Base-by-base conservation (phyloP, 2,113 vertebrate genomes). In the Clarias gariepinus region DNA sequence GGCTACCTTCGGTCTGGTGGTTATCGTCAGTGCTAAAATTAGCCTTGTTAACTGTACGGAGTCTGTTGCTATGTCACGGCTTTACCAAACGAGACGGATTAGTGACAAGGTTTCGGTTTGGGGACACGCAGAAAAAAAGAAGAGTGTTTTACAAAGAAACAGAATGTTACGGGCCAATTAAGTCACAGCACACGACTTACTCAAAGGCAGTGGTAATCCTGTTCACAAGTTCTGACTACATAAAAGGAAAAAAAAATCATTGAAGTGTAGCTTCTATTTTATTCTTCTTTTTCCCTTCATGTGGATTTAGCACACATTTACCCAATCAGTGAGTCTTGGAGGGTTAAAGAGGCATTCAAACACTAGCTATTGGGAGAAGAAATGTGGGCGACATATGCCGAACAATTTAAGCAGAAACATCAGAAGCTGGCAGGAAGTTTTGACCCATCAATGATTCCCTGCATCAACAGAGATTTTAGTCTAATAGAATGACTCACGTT, bases 1-100 rank as follows among this genome's bases (percentile, higher is more conserved):
- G 81, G 81, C 16, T 78, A 83, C 86, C 58, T 78, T 6, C 23
- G 30, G 79, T 41, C 64, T 86, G 53, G 53, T 55, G 36, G 63
- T 60, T n/a, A n/a, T 79, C 47, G 47, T 8, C n/a, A 7, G 69
- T 18, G 69, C 80, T 82, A 83, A 64, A 64, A 74, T 87, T 82
- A 87, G 80, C 68, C 23, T 55, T 10, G 80, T n/a, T 33, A 78
- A 68, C 30, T 30, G 28, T 78, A 68, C 47, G 77, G 86, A 13
- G 86, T 64, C 71, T 8, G 86, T 55, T 76, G 66, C 66, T 19
- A 61, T 58, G 66, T 63, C 36, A 63, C 3, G 30, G 85, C 66
- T 85, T 16, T 57, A 11, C 47, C 13, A 30, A 80, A 55, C 41
- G 19, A 57, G 15, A 41, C 15, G 4, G 61, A 19, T 60, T 25